These are phyloP conservation scores for Hippocampus comes DNA, from an alignment of 2,113 vertebrate species.

Conservation along the genomic window DNA sequence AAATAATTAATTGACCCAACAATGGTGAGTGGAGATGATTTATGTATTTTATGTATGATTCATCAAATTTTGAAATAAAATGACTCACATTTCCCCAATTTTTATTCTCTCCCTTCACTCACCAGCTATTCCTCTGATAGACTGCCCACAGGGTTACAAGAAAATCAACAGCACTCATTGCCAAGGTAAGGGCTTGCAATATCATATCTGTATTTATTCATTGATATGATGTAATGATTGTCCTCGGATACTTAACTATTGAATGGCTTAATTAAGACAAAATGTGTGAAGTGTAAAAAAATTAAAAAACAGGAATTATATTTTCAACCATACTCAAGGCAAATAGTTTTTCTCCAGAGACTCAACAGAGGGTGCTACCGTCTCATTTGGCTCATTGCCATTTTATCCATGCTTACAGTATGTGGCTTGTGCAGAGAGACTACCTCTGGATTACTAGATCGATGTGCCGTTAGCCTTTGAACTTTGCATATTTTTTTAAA, in stretches of 20 bases:
- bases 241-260: background rate
- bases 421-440: too few relatives aligned
- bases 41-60: background rate
- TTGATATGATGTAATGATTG: too few relatives aligned
- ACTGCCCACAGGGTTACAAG: conserved; percentile 92
- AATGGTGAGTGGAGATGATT: background rate
- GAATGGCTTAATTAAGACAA: background rate
- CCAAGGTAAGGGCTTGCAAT: conserved; percentile 77
- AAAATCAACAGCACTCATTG: conserved; percentile 89
- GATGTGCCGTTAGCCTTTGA: background rate
- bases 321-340: background rate
- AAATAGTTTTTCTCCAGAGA: background rate
- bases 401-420: conserved; percentile 10
- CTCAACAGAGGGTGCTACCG: conserved; percentile 2
- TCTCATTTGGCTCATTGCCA: conserved; percentile 1
- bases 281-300: background rate
- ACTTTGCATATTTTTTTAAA: background rate
- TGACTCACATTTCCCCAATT: background rate
- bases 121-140: conserved; percentile 81
- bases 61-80: background rate
- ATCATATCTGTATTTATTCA: background rate
- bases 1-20: background rate
- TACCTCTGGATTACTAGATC: background rate
- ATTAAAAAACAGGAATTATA: too few relatives aligned
- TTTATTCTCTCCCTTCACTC: background rate